Conservation (phyloP, 2,113 vertebrate genomes). For the Butorides virescens region DNA sequence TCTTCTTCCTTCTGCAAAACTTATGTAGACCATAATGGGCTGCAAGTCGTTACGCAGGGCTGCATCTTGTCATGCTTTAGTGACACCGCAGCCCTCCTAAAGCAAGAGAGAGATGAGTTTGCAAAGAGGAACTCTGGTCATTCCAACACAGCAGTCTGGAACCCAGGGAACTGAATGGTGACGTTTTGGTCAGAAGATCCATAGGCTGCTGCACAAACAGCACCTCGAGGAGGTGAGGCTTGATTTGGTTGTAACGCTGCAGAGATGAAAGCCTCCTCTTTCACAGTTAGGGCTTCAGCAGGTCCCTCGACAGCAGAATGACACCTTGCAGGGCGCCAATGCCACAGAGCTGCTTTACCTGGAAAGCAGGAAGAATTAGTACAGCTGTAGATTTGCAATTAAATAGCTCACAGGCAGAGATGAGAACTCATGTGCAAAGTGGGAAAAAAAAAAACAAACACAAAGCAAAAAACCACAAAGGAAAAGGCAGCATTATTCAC, state of each 20-base stretch:
- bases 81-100: neutral
- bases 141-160: neutral
- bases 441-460: neutral
- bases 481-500: neutral
- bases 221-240: slow-evolving; percentile 5
- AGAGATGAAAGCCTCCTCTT: slow-evolving; percentile 36
- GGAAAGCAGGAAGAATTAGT: slow-evolving; percentile 26
- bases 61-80: neutral
- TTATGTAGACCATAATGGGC: neutral
- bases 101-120: neutral
- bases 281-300: slow-evolving; percentile 37
- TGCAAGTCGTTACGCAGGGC: neutral
- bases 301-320: slow-evolving; percentile 35
- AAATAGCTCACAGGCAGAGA: neutral
- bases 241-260: slow-evolving; percentile 6
- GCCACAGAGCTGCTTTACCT: slow-evolving; percentile 60
- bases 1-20: neutral
- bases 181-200: neutral
- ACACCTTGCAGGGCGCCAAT: neutral
- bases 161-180: neutral
- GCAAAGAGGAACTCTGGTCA: slow-evolving; percentile 4
- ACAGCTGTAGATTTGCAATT: neutral
- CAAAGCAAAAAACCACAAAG: neutral
- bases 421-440: neutral
- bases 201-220: slow-evolving; percentile 33